Conservation (phyloP, 2,113 vertebrate species). For the Pomatorhinus ruficollis region DNA sequence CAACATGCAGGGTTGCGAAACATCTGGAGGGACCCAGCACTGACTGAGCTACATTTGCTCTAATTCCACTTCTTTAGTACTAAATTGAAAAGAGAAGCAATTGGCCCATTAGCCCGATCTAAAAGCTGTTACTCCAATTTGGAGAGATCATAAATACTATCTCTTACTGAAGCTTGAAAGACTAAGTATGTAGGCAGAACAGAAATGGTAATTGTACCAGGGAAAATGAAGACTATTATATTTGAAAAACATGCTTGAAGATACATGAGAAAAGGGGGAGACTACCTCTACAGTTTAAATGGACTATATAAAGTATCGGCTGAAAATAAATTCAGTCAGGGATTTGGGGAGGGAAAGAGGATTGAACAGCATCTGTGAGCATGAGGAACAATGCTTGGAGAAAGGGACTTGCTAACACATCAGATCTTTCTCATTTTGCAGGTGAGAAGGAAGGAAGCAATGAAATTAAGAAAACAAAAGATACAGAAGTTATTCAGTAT, state of each 20-base stretch:
- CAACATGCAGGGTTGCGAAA: neutral
- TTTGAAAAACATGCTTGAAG: constrained; percentile 9
- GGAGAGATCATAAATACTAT: neutral
- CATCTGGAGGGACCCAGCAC: neutral
- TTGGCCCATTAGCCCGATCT: neutral
- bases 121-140: neutral
- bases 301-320: neutral
- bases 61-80: neutral
- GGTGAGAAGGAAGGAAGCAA: neutral
- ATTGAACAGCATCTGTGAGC: neutral
- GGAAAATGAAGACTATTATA: constrained; percentile 4
- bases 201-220: neutral
- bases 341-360: neutral
- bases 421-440: neutral
- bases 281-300: neutral
- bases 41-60: neutral
- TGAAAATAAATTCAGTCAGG: neutral
- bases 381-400: neutral
- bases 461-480: neutral
- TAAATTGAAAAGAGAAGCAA: constrained; percentile 14
- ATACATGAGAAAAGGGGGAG: neutral
- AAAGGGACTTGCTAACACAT: neutral
- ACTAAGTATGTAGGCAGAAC: neutral
- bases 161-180: neutral
- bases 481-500: fast-evolving